Conservation (phyloP, 2,113 vertebrate species). For the Periophthalmodon schlosseri region DNA sequence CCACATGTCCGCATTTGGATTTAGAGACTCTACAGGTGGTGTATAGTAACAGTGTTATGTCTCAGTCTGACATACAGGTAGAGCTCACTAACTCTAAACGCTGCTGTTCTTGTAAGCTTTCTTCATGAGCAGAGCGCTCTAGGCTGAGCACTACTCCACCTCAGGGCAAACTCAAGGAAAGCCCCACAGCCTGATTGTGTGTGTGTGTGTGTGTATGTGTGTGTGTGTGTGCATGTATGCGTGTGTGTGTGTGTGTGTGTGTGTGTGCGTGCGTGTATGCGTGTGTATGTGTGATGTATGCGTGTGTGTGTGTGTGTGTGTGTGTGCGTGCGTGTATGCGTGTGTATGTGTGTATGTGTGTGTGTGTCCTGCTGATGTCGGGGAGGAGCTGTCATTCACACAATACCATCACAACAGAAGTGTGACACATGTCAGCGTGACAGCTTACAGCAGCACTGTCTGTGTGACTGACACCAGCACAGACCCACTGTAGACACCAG, state of each 20-base stretch:
- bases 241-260: constrained; percentile 13
- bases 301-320: constrained; percentile 14
- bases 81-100: not conserved
- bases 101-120: constrained; percentile 4
- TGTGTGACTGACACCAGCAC: constrained; percentile 34
- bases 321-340: not conserved
- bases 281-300: constrained; percentile 14
- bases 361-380: constrained; percentile 17
- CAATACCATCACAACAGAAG: constrained; percentile 56
- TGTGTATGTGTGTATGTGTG: constrained; percentile 18
- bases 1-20: not conserved
- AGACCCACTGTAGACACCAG: constrained; percentile 16
- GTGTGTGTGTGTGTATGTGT: constrained; percentile 14
- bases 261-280: not conserved
- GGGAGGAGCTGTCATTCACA: constrained; percentile 57
- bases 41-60: not conserved
- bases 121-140: constrained; percentile 9
- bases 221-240: not conserved
- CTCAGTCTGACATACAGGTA: not conserved
- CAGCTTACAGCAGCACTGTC: constrained; percentile 49
- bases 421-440: constrained; percentile 60
- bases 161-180: constrained; percentile 9
- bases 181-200: not conserved
- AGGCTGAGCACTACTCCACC: constrained; percentile 22
- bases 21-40: not conserved